phyloP scores from a whole-genome alignment of 1,140 invertebrate genomes.

The Caerostris extrusa region DNA sequence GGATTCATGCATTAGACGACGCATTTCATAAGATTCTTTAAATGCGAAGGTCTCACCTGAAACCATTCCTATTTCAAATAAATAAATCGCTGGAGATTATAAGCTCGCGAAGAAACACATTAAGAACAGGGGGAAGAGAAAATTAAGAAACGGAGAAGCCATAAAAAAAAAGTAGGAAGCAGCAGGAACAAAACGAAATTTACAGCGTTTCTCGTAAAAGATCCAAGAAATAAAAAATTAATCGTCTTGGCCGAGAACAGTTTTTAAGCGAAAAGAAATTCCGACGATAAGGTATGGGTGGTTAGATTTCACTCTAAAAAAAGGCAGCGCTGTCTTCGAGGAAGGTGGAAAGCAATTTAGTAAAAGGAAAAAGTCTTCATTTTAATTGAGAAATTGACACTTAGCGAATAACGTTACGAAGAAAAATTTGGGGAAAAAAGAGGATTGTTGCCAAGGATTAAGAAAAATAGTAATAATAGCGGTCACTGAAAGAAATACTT shows the following conservation, averaged over 20 bases:
- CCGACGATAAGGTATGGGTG: conserved; percentile 49
- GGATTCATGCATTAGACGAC: not conserved
- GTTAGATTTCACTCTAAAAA: conserved; percentile 37
- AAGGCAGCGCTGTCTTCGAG: not conserved
- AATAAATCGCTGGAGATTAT: conserved; percentile 23
- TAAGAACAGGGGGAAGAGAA: conserved; percentile 31
- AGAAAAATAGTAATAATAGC: not conserved
- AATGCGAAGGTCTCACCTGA: conserved; percentile 19
- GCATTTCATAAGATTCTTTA: conserved; percentile 22
- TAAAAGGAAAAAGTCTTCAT: conserved; percentile 50
- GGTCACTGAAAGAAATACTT: not conserved
- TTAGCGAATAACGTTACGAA: conserved; percentile 18
- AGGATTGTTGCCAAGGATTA: not conserved
- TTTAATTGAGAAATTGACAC: conserved; percentile 66
- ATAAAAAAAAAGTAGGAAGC: conserved; percentile 18
- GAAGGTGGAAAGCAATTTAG: conserved; percentile 38
- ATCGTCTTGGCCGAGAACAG: conserved; percentile 37
- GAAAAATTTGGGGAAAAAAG: not conserved
- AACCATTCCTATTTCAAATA: conserved; percentile 8
- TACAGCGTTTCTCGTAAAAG: conserved; percentile 50
- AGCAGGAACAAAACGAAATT: conserved; percentile 60
- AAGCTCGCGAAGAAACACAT: conserved; percentile 16
- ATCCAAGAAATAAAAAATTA: conserved; percentile 65
- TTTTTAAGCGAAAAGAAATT: conserved; percentile 59
- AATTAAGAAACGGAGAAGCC: conserved; percentile 26